phyloP scores from a whole-genome alignment of 2,113 vertebrate species.

The Salvelinus alpinus region DNA sequence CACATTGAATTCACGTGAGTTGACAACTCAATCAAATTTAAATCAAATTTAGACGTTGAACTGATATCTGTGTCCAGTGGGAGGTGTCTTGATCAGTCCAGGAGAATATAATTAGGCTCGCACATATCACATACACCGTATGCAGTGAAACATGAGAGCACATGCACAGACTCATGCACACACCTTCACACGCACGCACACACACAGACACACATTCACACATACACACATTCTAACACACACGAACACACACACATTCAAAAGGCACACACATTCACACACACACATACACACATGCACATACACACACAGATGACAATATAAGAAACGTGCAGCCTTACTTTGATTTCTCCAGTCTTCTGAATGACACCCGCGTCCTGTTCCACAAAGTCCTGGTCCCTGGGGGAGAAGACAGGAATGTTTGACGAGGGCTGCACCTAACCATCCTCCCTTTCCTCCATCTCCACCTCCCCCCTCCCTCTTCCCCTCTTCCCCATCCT shows the following conservation, averaged over 20 bases:
- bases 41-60: no score
- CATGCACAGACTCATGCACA: conserved; percentile 4
- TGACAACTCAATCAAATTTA: no score
- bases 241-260: neutral
- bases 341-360: conserved; percentile 67
- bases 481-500: conserved; percentile 38
- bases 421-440: conserved; percentile 60
- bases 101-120: no score
- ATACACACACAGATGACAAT: conserved; percentile 60
- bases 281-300: conserved; percentile 25
- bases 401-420: conserved; percentile 66
- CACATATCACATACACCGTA: conserved; percentile 3
- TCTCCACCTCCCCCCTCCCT: conserved; percentile 54
- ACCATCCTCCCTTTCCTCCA: conserved; percentile 54
- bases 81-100: no score
- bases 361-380: conserved; percentile 53
- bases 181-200: neutral
- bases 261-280: conserved; percentile 31
- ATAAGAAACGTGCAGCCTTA: conserved; percentile 66
- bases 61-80: no score
- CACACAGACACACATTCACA: conserved; percentile 27
- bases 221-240: conserved; percentile 14
- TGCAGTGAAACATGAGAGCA: conserved; percentile 2
- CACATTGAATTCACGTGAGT: no score
- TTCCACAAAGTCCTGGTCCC: conserved; percentile 55